Conservation (phyloP, 1,140 invertebrate species). For the Tetragonula clypearis region DNA sequence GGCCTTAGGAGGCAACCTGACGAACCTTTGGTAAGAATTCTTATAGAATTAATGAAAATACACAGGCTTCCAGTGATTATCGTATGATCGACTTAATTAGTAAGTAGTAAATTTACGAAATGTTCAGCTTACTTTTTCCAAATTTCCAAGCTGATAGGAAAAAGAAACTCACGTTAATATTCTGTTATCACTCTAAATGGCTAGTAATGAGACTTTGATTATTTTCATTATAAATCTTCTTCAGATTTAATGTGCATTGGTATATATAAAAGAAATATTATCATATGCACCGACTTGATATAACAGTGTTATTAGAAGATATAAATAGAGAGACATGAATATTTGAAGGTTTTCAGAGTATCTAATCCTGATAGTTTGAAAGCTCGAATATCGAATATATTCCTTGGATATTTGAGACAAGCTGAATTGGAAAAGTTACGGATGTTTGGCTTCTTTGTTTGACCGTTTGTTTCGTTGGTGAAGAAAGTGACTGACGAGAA, state of each 20-base stretch:
- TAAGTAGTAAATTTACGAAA: too few relatives aligned
- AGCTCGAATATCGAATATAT: neutral
- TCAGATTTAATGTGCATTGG: too few relatives aligned
- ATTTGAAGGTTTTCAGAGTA: neutral
- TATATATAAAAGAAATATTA: too few relatives aligned
- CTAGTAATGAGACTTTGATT: too few relatives aligned
- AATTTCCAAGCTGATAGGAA: too few relatives aligned
- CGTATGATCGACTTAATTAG: neutral
- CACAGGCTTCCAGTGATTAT: neutral
- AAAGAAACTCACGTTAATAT: too few relatives aligned
- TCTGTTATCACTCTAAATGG: too few relatives aligned
- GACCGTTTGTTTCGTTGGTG: neutral
- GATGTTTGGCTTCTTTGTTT: neutral
- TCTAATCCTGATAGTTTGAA: neutral
- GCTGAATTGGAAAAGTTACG: neutral
- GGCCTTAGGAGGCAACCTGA: conserved; percentile 93
- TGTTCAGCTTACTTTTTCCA: too few relatives aligned
- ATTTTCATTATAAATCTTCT: too few relatives aligned
- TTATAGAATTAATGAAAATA: neutral
- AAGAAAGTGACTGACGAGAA: conserved; percentile 21
- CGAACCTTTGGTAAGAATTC: conserved; percentile 90
- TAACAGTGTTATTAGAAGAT: neutral
- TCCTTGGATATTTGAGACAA: neutral
- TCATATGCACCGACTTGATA: too few relatives aligned
- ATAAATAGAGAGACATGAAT: neutral